Conservation (phyloP, 2,888 invertebrate species). For the Drosophila recens region DNA sequence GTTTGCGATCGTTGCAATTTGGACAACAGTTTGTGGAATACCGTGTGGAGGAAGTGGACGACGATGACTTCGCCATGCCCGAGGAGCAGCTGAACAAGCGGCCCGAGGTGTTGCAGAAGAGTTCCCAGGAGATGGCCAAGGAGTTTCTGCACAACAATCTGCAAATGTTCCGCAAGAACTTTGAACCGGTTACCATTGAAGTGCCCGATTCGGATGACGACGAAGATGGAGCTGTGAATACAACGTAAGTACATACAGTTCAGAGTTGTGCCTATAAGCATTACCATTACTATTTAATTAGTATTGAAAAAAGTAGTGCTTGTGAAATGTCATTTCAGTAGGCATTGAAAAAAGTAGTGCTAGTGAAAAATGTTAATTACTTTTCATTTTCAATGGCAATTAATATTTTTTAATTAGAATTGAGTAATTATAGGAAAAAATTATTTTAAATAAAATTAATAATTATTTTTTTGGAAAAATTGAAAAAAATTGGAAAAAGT, state of each 20-base stretch:
- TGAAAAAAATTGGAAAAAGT: too few relatives aligned
- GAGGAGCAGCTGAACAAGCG: conserved; percentile 33
- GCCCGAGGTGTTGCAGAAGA: conserved; percentile 40
- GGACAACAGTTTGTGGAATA: conserved; percentile 97
- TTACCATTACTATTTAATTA: too few relatives aligned
- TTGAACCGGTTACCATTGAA: conserved; percentile 88
- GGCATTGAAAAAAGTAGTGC: too few relatives aligned
- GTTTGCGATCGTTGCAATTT: conserved; percentile 92
- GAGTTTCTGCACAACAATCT: conserved; percentile 87
- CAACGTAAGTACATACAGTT: conserved; percentile 72
- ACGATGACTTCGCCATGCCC: conserved; percentile 73
- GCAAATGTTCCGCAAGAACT: conserved; percentile 87
- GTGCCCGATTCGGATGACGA: conserved; percentile 89
- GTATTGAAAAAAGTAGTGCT: too few relatives aligned
- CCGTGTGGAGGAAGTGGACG: conserved; percentile 89
- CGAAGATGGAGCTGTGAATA: conserved; percentile 74
- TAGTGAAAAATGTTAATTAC: too few relatives aligned
- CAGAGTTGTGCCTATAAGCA: too few relatives aligned
- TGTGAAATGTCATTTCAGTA: too few relatives aligned
- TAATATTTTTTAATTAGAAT: too few relatives aligned
- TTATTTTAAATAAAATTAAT: too few relatives aligned
- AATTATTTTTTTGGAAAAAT: too few relatives aligned
- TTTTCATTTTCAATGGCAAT: too few relatives aligned
- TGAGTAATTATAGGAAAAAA: too few relatives aligned
- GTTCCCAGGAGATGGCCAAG: conserved; percentile 80